Percentiles rank a stretch among this genome's conserved stretches.
phyloP scores from a whole-genome alignment of 2,113 vertebrate species.

The Uropsilus gracilis region DNA sequence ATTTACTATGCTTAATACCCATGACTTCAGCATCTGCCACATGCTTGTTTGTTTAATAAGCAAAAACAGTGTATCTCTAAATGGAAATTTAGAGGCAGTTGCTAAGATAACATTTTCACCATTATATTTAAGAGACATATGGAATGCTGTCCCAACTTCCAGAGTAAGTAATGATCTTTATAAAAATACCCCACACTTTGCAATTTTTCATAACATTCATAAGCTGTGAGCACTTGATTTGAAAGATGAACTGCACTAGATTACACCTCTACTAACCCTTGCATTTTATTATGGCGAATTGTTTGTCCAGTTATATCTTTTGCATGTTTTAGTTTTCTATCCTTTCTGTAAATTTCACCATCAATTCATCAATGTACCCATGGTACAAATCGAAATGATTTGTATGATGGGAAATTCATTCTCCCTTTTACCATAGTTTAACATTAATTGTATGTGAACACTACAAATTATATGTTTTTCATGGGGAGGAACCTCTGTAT shows the following conservation, averaged over 20 bases:
- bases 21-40: background rate
- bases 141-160: background rate
- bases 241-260: background rate
- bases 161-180: background rate
- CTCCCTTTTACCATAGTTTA: background rate
- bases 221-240: constrained; percentile 10
- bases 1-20: background rate
- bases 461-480: constrained; percentile 18
- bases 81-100: background rate
- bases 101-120: background rate
- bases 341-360: background rate
- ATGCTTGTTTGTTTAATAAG: background rate
- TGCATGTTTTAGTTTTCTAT: background rate
- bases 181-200: background rate
- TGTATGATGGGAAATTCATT: background rate
- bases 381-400: background rate
- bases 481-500: background rate
- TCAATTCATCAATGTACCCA: background rate
- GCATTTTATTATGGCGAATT: background rate
- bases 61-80: background rate
- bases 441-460: background rate
- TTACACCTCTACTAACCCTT: background rate
- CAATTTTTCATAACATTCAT: background rate
- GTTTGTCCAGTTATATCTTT: background rate
- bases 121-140: background rate